Percentiles rank a stretch among this genome's conserved stretches.
Conservation (phyloP, 2,888 invertebrate species). For the Abrostola triplasia region DNA sequence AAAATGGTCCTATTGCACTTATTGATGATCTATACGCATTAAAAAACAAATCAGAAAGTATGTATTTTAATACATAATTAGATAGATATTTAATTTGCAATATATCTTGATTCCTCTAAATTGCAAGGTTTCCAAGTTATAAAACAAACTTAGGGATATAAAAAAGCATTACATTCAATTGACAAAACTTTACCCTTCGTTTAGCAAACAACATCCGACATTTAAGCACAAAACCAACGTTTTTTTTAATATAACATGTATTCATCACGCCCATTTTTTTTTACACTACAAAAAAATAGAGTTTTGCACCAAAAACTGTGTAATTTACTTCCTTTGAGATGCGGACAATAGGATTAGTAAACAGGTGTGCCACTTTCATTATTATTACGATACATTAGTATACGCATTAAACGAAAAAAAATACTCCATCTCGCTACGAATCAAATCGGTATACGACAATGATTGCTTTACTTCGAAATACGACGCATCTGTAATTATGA, state of each 20-base stretch:
- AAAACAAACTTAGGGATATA: neutral
- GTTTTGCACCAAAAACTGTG: conserved; percentile 68
- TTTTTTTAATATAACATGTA: conserved; percentile 35
- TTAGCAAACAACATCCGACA: conserved; percentile 33
- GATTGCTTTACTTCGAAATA: conserved; percentile 84
- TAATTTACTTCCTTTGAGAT: conserved; percentile 73
- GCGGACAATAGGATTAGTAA: conserved; percentile 79
- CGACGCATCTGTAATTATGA: conserved; percentile 80
- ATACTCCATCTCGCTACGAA: conserved; percentile 82
- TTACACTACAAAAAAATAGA: conserved; percentile 43
- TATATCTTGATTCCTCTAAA: too few species aligned
- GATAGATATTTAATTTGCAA: too few species aligned
- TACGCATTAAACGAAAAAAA: conserved; percentile 80
- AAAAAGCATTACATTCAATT: conserved; percentile 9
- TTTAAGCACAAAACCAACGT: neutral
- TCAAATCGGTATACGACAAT: conserved; percentile 88
- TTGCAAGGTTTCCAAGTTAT: neutral
- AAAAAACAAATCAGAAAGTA: too few species aligned
- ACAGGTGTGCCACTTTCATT: conserved; percentile 85
- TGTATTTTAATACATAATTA: too few species aligned
- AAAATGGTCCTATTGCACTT: too few species aligned
- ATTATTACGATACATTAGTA: conserved; percentile 86
- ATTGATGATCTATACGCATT: too few species aligned
- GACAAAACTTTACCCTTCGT: conserved; percentile 36
- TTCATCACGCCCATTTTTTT: conserved; percentile 35